Base-by-base conservation (phyloP, 2,888 invertebrate genomes). In the Stratiomys singularior region DNA sequence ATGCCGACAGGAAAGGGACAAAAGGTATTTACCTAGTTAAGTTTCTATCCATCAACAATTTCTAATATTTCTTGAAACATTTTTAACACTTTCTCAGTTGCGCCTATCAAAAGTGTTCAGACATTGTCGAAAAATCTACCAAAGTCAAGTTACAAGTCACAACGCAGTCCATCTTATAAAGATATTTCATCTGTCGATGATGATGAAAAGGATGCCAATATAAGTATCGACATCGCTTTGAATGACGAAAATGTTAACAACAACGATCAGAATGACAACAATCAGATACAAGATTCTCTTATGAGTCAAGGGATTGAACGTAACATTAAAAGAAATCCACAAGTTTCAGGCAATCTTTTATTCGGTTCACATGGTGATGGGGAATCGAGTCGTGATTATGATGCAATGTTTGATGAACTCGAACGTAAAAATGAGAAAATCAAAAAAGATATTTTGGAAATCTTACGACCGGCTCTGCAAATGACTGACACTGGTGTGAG, bases 341-440 rank as follows among this genome's bases (percentile, higher is more conserved):
- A 21, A 25, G 25, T 25, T 11, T 13, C 18, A 2, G 74, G 21
- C 2, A 60, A 60, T 21, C 30, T 23, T 13, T 11, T 23, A 13
- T 30, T 30, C 9, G 52, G 18, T n/a, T 11, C 2, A 18, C n/a
- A 7, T 11, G 52, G 27, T 9, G n/a, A 74, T 21, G 58, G 60
- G 5, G 74, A 74, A 13, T 0, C 58, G 7, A 37, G 1, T 37
- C 60, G 9, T 13, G 23, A 60, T 25, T 74, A 60, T 28, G 74
- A 74, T 15, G 37, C n/a, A 25, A 74, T 74, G 37, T 74, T 74
- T 15, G 58, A 74, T 1, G 37, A 74, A 23, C 60, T 74, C 3
- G 74, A 74, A 15, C 15, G 46, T 15, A 58, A 74, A 37, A 74
- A 74, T 58, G 74, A 74, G n/a, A 58, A 74, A 37, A 74, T 74